Base-by-base conservation (phyloP, 2,797 vertebrate species). In the Denticeps clupeoides region DNA sequence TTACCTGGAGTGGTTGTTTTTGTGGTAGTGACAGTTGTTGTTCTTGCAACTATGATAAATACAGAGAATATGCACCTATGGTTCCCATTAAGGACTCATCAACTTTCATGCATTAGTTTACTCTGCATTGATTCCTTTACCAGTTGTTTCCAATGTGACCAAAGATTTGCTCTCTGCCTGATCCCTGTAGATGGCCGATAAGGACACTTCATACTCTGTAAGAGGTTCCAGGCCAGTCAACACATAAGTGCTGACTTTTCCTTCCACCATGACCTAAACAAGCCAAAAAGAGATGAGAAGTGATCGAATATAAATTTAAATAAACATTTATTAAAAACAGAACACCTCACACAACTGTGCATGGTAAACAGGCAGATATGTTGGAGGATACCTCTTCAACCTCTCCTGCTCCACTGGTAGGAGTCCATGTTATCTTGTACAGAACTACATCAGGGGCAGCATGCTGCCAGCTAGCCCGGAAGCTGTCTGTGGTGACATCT, bases 141-240 rank as follows among this genome's bases (percentile, higher is more conserved):
- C 70, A 2, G 93, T 97, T 42, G 81, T 75, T 56, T 89, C 84
- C 0, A 85, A 58, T 3, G 88, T 68, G 4, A 80, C 63, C 8
- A 89, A 67, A 23, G 76, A 74, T 15, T 91, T 84, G 0, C 89
- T 97, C 81, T 97, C 90, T 0, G 70, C 75, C 31, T 91, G 83
- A 15, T 93, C 87, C 1, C 54, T 63, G 57, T 88, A 89, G 11
- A 91, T 59, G 1, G 87, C 93, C 3, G 86, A 66, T 4, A 97
- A 75, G 0, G 88, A 84, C 18, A 97, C 86, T 59, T 93, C 87
- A 19, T 97, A 97, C 47, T 93, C 87, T 0, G 83, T 84, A 41
- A 69, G 23, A 0, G 89, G 78, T 5, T 71, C 59, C 32, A 98
- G 82, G 10, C 82, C 84, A 27, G 71, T 72, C 16, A 97, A 73